phyloP scores from a whole-genome alignment of 2,888 invertebrate species.

The Apantesis nais region DNA sequence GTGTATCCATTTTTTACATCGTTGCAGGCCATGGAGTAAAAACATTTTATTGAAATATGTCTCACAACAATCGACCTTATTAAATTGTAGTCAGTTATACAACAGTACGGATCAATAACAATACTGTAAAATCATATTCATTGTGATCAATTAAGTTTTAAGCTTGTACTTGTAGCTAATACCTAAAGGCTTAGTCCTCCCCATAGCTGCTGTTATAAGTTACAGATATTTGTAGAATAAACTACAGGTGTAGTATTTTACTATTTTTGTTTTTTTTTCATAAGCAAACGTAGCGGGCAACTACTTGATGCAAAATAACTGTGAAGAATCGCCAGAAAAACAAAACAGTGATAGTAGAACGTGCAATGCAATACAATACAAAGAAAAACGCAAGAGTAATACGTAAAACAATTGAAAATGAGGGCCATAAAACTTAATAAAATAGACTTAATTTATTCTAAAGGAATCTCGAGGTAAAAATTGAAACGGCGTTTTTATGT shows the following conservation, averaged over 20 bases:
- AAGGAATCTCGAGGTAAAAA: too few species aligned
- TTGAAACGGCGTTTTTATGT: too few species aligned
- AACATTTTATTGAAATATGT: background rate
- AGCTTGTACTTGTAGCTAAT: too few species aligned
- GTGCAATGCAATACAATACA: too few species aligned
- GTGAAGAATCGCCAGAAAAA: background rate
- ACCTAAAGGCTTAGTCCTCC: background rate
- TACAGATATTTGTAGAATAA: background rate
- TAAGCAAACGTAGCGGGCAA: too few species aligned
- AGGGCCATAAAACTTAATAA: too few species aligned
- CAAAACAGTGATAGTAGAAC: background rate
- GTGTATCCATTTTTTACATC: slow-evolving; percentile 6
- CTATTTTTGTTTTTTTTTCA: too few species aligned
- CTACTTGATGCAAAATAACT: background rate
- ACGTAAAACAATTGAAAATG: too few species aligned
- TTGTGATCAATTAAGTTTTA: too few species aligned
- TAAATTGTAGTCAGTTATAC: background rate
- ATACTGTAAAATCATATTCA: background rate
- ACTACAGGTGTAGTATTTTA: background rate
- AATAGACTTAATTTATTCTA: too few species aligned
- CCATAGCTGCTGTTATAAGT: background rate
- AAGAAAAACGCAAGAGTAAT: too few species aligned
- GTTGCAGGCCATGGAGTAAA: background rate
- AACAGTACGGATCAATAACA: background rate
- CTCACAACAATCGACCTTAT: background rate